phyloP scores from a whole-genome alignment of 2,113 vertebrate species.

The Verasper variegatus region DNA sequence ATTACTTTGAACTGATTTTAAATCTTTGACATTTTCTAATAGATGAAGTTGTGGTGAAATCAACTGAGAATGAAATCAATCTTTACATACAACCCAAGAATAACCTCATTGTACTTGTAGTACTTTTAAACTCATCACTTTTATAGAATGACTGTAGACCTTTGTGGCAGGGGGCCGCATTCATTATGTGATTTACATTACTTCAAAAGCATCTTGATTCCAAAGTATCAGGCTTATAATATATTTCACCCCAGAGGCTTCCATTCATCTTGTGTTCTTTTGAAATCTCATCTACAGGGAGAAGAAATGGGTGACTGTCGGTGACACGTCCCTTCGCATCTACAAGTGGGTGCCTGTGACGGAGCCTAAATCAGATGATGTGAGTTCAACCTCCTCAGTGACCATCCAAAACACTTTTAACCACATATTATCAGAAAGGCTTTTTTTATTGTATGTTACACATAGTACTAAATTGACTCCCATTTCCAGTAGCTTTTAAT shows the following conservation, averaged over 20 bases:
- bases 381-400: constrained; percentile 78
- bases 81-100: too few relatives aligned
- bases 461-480: neutral
- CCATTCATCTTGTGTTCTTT: neutral
- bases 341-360: constrained; percentile 99
- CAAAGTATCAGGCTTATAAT: neutral
- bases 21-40: too few relatives aligned
- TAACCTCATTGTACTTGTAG: too few relatives aligned
- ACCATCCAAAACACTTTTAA: neutral
- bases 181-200: neutral
- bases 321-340: constrained; percentile 97
- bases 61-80: too few relatives aligned
- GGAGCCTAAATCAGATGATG: constrained; percentile 95
- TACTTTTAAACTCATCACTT: neutral
- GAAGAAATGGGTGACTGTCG: constrained; percentile 99
- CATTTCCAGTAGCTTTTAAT: neutral
- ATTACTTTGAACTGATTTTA: too few relatives aligned
- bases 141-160: neutral
- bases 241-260: neutral
- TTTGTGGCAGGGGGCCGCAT: neutral
- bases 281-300: constrained; percentile 83
- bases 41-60: too few relatives aligned
- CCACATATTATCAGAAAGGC: neutral
- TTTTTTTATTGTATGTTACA: too few relatives aligned
- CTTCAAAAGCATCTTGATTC: neutral